Conservation (phyloP, 2,797 vertebrate species). For the Dendrocincla tyrannina region DNA sequence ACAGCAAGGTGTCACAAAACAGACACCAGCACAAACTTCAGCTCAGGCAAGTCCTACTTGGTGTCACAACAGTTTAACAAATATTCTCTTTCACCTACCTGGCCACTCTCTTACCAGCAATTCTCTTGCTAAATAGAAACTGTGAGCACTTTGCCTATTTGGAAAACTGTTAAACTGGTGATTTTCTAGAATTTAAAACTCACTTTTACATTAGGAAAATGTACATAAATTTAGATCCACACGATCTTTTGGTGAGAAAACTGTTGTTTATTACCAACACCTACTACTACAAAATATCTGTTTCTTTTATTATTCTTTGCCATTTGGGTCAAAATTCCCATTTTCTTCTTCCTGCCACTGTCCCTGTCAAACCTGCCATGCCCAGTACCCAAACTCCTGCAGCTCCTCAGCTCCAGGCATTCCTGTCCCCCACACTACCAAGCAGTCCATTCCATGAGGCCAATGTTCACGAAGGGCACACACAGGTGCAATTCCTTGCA, state of each 20-base stretch:
- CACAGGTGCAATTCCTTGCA: neutral
- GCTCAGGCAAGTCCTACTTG: neutral
- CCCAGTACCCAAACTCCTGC: neutral
- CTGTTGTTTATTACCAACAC: neutral
- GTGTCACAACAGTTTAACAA: neutral
- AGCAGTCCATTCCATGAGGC: rapidly evolving
- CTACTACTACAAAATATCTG: neutral
- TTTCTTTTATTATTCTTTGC: neutral
- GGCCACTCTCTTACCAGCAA: neutral
- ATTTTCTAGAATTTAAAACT: neutral
- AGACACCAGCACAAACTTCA: neutral
- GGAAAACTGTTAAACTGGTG: neutral
- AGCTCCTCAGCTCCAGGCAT: neutral
- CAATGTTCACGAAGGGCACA: neutral
- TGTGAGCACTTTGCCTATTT: neutral
- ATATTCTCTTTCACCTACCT: neutral
- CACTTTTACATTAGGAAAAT: neutral
- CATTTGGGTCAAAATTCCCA: neutral
- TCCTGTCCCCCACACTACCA: rapidly evolving
- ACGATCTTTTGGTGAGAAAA: neutral
- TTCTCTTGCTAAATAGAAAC: neutral
- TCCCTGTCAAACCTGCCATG: neutral
- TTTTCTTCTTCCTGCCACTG: neutral
- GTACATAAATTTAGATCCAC: neutral
- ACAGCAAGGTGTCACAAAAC: neutral